Percentiles rank a stretch among this genome's conserved stretches.
These are phyloP conservation scores for Heterochromis multidens DNA, from an alignment of 2,113 vertebrate genomes.

Conservation along the genomic window DNA sequence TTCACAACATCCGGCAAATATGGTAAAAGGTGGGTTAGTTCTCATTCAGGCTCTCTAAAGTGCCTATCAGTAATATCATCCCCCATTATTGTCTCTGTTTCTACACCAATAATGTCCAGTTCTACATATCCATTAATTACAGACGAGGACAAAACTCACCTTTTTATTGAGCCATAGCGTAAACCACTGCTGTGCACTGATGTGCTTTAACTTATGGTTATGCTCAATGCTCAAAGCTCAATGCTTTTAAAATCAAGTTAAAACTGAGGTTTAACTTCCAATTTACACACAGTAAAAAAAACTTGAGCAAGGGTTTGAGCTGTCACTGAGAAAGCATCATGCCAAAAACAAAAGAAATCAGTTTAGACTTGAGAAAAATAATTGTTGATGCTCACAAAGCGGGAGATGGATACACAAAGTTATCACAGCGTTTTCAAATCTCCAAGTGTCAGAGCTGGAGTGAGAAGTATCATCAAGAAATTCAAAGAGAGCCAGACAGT, in stretches of 20 bases:
- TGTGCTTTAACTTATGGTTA: background rate
- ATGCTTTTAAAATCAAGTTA: background rate
- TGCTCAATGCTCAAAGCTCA: background rate
- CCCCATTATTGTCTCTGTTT: background rate
- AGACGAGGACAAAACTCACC: too few species aligned
- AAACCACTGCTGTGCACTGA: rapidly evolving
- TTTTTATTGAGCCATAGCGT: too few species aligned
- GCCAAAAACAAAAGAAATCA: background rate
- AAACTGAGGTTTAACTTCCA: background rate
- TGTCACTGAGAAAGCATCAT: background rate
- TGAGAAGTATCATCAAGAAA: background rate
- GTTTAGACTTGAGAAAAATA: background rate
- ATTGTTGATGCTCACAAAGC: background rate
- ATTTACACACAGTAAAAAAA: background rate
- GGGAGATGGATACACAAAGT: background rate
- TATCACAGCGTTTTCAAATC: too few species aligned
- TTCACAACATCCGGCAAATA: background rate
- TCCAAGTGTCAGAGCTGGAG: background rate
- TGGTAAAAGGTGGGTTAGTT: background rate
- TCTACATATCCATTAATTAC: background rate
- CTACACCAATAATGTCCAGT: background rate
- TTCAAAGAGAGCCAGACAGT: too few species aligned
- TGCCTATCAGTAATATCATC: background rate
- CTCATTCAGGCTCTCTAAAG: background rate
- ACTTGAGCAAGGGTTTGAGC: background rate